Evolutionary conservation across 2,113 vertebrate genomes (phyloP).

Genomic region (Tautogolabrus adspersus): DNA sequence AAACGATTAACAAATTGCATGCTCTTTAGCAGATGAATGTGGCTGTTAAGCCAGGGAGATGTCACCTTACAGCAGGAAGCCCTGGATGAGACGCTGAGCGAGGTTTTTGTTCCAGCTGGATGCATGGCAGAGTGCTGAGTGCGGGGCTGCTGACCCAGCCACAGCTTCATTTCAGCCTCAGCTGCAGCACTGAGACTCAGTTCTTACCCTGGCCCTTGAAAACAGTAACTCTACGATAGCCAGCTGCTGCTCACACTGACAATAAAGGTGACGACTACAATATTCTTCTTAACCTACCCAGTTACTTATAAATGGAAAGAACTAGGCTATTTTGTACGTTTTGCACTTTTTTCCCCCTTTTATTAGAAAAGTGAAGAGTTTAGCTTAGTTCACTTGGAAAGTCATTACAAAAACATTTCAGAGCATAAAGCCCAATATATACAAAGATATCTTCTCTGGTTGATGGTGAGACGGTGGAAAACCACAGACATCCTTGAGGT

Average conservation of each 20-base stretch:
- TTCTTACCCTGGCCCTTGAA: constrained; percentile 40
- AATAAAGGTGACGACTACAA: constrained; percentile 29
- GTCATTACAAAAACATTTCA: constrained; percentile 9
- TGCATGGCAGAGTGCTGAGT: constrained; percentile 77
- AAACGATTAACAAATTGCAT: constrained; percentile 80
- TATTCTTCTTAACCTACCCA: constrained; percentile 14
- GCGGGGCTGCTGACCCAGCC: constrained; percentile 79
- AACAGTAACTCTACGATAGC: constrained; percentile 25
- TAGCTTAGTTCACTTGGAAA: constrained; percentile 9
- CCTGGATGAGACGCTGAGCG: constrained; percentile 66
- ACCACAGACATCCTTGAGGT: constrained; percentile 77
- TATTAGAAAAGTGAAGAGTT: background rate
- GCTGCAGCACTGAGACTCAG: constrained; percentile 54
- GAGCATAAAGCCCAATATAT: constrained; percentile 4
- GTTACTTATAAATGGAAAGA: constrained; percentile 5
- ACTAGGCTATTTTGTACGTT: background rate
- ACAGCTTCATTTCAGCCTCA: constrained; percentile 73
- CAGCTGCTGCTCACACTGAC: constrained; percentile 15
- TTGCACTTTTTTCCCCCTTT: background rate
- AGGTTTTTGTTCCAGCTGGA: constrained; percentile 80
- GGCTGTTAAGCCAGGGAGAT: constrained; percentile 73
- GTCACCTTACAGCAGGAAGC: constrained; percentile 78
- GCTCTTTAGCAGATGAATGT: constrained; percentile 81
- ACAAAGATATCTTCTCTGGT: constrained; percentile 51
- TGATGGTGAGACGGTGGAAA: constrained; percentile 70